These are phyloP conservation scores for Perodicticus potto DNA, from an alignment of 2,797 vertebrate species.

Conservation along the genomic window DNA sequence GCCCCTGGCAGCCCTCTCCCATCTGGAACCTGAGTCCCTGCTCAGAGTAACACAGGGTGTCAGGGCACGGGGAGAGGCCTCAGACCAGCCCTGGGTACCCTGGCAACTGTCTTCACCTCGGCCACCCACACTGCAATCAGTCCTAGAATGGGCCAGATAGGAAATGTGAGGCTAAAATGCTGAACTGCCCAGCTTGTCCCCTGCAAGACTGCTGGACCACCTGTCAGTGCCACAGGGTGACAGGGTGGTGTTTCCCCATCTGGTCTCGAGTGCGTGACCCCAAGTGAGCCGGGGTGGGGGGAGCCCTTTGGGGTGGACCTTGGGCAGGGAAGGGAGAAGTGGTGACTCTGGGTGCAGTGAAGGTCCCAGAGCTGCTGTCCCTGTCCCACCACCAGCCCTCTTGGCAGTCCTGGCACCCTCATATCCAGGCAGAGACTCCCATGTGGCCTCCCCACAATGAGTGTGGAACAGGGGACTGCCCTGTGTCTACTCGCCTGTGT, in stretches of 20 bases:
- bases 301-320: background rate
- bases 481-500: rapidly evolving
- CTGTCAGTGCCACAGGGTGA: background rate
- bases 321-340: background rate
- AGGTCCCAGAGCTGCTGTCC: background rate
- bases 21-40: background rate
- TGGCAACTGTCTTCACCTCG: background rate
- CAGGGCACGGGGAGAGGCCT: background rate
- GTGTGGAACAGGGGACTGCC: background rate
- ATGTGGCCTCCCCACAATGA: rapidly evolving
- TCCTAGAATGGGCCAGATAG: background rate
- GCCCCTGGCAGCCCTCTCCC: background rate
- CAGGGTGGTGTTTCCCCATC: no score
- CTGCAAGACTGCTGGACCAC: background rate
- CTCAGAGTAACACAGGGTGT: background rate
- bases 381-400: background rate
- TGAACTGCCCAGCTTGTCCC: rapidly evolving
- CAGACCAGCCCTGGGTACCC: background rate
- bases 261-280: background rate
- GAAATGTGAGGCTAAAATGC: background rate
- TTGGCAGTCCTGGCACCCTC: no score
- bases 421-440: background rate
- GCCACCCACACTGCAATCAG: background rate
- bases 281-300: no score
- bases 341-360: background rate